A percentile compares a stretch with the other conserved stretches of the same genome.
Evolutionary conservation across 2,113 vertebrate genomes (phyloP).

Genomic region (Conger conger): DNA sequence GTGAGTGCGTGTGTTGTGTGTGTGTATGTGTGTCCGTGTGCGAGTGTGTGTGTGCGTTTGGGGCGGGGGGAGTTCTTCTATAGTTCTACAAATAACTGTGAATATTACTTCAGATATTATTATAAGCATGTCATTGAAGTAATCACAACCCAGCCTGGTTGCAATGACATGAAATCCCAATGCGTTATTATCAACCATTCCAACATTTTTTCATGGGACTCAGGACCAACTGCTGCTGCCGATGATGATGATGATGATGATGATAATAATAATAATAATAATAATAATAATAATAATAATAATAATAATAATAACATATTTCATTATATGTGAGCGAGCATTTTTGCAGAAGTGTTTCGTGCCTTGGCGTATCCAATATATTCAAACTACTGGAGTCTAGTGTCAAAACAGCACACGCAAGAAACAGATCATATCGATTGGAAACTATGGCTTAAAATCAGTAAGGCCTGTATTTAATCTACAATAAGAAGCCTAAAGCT

Average conservation of each 20-base stretch:
- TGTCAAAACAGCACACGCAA: background rate
- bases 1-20: no score
- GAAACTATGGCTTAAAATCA: background rate
- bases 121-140: background rate
- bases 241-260: no score
- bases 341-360: background rate
- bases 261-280: slow-evolving; percentile 14
- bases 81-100: background rate
- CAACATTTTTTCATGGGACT: background rate
- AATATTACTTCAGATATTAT: background rate
- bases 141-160: background rate
- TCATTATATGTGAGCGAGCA: background rate
- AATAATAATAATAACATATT: background rate
- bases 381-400: background rate
- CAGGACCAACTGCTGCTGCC: background rate
- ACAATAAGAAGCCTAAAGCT: background rate
- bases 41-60: no score
- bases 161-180: background rate
- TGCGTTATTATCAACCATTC: background rate
- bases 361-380: background rate
- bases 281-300: background rate
- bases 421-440: background rate
- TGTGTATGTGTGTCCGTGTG: no score
- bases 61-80: background rate
- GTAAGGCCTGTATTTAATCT: background rate